Conservation (phyloP, 64 coral and sea anemone species). For the Hydrozoanthus tunicans region DNA sequence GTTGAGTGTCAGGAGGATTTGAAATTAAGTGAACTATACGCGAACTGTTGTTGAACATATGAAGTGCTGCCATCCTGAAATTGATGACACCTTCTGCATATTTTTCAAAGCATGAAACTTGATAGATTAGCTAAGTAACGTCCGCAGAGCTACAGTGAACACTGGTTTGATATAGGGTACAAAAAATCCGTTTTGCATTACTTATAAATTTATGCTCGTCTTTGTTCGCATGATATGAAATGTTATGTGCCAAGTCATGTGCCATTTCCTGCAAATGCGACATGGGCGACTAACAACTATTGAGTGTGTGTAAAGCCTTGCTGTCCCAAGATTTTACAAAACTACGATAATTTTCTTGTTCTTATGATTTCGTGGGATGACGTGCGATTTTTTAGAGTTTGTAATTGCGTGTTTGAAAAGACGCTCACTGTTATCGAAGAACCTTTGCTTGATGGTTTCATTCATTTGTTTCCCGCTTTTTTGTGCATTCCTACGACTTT, state of each 20-base stretch:
- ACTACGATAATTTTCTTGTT: neutral
- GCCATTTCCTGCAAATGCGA: conserved; percentile 23
- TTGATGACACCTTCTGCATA: conserved; percentile 45
- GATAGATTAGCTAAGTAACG: neutral
- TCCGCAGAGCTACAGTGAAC: too few relatives aligned
- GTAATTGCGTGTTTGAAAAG: neutral
- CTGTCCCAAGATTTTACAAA: neutral
- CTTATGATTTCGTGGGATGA: neutral
- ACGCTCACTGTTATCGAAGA: neutral
- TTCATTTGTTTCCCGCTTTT: conserved; percentile 29
- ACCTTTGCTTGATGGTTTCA: neutral
- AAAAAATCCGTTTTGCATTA: neutral
- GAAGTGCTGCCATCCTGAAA: neutral
- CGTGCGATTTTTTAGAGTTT: neutral
- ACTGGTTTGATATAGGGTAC: neutral
- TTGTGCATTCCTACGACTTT: neutral
- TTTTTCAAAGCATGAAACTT: neutral
- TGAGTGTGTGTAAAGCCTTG: neutral
- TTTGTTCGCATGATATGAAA: neutral
- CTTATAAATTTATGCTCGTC: neutral
- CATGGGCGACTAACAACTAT: neutral
- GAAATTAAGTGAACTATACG: conserved; percentile 34
- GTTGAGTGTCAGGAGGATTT: conserved; percentile 66
- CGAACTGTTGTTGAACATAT: conserved; percentile 42
- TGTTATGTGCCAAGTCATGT: neutral